Base-by-base conservation (phyloP, 2,888 invertebrate genomes). In the Caenorhabditis imperialis region DNA sequence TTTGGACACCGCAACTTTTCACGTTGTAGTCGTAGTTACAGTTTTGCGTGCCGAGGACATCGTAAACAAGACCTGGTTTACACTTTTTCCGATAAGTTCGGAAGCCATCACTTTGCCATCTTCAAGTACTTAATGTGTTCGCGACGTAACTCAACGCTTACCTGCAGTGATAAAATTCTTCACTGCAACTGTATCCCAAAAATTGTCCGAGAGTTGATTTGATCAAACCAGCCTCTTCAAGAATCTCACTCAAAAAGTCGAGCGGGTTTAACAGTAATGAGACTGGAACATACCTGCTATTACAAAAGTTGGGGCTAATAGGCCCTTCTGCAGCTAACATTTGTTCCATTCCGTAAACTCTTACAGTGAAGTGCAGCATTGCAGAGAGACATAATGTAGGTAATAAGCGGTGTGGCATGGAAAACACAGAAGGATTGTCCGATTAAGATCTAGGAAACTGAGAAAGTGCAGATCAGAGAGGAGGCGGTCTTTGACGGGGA, bases 11-110 rank as follows among this genome's bases (percentile, higher is more conserved):
- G 67, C 87, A 87, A 7, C 83, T 85, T 48, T 82, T 82, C 48
- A 87, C 86, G 58, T 87, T 87, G 69, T 83, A 87, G 60, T 88
- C 86, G 71, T 88, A 87, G 72, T 87, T 86, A 57, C 88, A 88
- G 65, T 87, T 88, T 69, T 88, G 86, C 1, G 88, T 88, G 22
- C 88, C 88, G 33, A 78, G 57, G 12, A 85, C 85, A 62, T 87
- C 87, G 69, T 83, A 88, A 1, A 88, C 88, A 18, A 88, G 79
- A 33, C 81, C 81, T 12, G 81, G 78, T 47, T 81, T 81, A 40
- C 88, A 88, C 23, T 72, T 77, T 60, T 88, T 88, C 51, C 82
- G 78, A 57, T 86, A 86, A 3, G 88, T 88, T 20, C 83, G 70
- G 61, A 82, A 88, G 0, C 88, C 88, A 50, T 85, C 86, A 40